phyloP scores from a whole-genome alignment of 35 echinoderm and acorn worm genomes.

The Heliocidaris erythrogramma region DNA sequence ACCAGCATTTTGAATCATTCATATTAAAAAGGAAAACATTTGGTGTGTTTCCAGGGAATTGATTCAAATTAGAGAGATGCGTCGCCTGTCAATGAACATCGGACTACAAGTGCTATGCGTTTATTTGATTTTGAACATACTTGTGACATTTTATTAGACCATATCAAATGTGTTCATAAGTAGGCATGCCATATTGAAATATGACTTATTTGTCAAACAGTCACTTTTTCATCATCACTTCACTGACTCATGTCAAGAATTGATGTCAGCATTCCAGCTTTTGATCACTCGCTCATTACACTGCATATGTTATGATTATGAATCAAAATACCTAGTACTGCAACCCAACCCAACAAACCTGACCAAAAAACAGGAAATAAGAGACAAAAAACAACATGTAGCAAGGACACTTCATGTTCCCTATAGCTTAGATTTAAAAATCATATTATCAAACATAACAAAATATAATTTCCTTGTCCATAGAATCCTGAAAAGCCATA shows the following conservation, averaged over 20 bases:
- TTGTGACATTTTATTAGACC: background rate
- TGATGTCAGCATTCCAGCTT: background rate
- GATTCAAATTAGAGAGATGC: background rate
- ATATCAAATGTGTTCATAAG: background rate
- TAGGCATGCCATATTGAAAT: background rate
- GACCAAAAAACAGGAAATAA: background rate
- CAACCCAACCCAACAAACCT: background rate
- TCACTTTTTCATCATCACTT: too few relatives aligned
- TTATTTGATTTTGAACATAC: background rate
- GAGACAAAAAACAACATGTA: background rate
- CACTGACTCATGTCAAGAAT: too few relatives aligned
- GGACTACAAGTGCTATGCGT: background rate
- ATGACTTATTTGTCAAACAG: background rate
- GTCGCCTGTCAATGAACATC: background rate
- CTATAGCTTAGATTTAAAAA: background rate
- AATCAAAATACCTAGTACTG: background rate
- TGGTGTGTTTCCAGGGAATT: background rate
- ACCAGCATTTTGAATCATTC: background rate
- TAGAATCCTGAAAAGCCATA: background rate
- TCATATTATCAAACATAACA: background rate
- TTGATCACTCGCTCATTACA: background rate
- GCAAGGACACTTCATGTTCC: background rate
- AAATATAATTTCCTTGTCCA: background rate
- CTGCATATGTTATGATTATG: background rate
- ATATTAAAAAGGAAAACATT: slow-evolving; percentile 2